Evolutionary conservation across 2,113 vertebrate genomes (phyloP).

Genomic region (Trematocara nigrifrons): DNA sequence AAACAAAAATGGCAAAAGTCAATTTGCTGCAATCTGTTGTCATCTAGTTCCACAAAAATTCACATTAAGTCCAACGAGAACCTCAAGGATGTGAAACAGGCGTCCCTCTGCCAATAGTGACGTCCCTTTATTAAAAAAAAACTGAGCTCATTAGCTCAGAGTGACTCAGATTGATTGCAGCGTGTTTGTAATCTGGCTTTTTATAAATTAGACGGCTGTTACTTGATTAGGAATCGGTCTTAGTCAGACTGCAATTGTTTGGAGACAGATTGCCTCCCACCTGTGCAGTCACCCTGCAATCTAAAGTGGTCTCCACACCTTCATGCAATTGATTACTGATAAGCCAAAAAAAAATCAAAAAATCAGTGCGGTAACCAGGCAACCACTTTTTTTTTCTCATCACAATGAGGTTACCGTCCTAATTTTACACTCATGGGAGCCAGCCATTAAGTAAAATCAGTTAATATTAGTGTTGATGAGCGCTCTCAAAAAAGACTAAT

Average conservation of each 20-base stretch:
- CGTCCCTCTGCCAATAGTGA: neutral
- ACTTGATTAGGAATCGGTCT: neutral
- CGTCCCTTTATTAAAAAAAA: neutral
- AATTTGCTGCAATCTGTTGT: neutral
- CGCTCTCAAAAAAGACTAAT: neutral
- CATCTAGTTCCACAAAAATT: neutral
- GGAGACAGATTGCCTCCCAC: neutral
- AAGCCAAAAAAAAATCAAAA: rapidly evolving
- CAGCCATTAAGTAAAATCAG: neutral
- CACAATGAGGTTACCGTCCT: neutral
- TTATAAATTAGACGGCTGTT: neutral
- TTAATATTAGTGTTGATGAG: neutral
- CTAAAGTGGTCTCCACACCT: neutral
- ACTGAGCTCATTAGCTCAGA: neutral
- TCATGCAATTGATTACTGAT: neutral
- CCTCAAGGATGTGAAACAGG: neutral
- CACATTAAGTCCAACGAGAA: neutral
- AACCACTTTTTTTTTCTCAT: neutral
- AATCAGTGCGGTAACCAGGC: neutral
- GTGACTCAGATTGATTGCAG: neutral
- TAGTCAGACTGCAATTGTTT: neutral
- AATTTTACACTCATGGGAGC: neutral
- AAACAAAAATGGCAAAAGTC: neutral
- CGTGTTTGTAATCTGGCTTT: neutral
- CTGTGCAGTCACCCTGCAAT: neutral